These are phyloP conservation scores for Watsonalla cultraria DNA, from an alignment of 2,888 invertebrate genomes.

Conservation along the genomic window DNA sequence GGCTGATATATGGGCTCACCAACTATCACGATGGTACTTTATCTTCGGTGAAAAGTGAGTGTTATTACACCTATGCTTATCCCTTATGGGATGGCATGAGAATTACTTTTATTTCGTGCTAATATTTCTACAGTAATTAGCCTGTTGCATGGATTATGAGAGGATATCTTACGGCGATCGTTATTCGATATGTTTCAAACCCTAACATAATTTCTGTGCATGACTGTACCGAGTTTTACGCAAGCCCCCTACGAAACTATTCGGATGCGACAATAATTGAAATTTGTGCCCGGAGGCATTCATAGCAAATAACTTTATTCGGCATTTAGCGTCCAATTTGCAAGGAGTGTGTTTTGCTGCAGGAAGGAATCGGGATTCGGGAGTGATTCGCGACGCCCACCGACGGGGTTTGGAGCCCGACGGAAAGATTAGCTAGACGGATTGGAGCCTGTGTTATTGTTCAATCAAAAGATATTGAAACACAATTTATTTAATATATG, in stretches of 20 bases:
- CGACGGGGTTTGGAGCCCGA: slow-evolving; percentile 1
- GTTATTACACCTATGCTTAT: too few relatives aligned
- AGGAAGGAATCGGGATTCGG: slow-evolving; percentile 32
- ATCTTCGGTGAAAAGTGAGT: too few relatives aligned
- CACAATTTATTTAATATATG: too few relatives aligned
- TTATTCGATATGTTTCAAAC: not conserved
- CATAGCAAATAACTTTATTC: slow-evolving; percentile 77
- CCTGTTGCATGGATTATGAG: too few relatives aligned
- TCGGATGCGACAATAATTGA: slow-evolving; percentile 78
- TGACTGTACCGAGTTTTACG: slow-evolving; percentile 36
- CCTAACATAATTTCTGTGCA: slow-evolving; percentile 9
- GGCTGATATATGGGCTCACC: too few relatives aligned
- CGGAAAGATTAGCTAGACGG: slow-evolving; percentile 1
- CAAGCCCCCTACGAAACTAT: slow-evolving; percentile 67
- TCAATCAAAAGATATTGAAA: too few relatives aligned
- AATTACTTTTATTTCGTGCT: too few relatives aligned
- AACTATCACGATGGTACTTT: too few relatives aligned
- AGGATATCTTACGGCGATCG: too few relatives aligned
- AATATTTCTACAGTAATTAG: too few relatives aligned
- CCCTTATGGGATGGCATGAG: too few relatives aligned
- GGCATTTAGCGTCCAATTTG: slow-evolving; percentile 73
- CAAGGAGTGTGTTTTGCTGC: slow-evolving; percentile 49
- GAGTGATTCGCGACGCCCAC: slow-evolving; percentile 16
- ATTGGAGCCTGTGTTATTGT: not conserved
- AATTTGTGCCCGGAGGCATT: slow-evolving; percentile 79